Evolutionary conservation across 1,140 invertebrate genomes (phyloP).

Genomic region (Marisa cornuarietis): DNA sequence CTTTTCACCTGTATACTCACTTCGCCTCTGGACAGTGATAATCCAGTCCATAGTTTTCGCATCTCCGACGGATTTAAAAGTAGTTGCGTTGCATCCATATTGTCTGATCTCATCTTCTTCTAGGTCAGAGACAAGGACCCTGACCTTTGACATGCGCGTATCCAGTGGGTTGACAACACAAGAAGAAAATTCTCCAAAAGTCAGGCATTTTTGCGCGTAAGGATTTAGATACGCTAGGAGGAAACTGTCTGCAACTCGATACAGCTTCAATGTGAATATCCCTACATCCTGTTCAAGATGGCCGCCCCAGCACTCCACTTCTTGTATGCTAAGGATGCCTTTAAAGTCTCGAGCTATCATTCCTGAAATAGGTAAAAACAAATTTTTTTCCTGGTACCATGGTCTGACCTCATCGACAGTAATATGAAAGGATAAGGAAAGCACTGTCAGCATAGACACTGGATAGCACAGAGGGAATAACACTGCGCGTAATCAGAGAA

Average conservation of each 20-base stretch:
- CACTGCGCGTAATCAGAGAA: too few relatives aligned
- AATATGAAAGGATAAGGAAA: too few relatives aligned
- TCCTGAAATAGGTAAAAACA: conserved; percentile 8
- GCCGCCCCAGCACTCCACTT: conserved; percentile 21
- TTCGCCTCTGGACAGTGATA: background rate
- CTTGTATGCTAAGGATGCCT: conserved; percentile 11
- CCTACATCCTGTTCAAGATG: conserved; percentile 1
- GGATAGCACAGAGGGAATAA: too few relatives aligned
- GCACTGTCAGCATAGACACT: too few relatives aligned
- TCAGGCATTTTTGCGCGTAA: conserved; percentile 2
- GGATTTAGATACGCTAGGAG: conserved; percentile 7
- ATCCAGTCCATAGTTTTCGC: background rate
- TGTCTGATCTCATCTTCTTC: background rate
- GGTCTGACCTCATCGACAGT: too few relatives aligned
- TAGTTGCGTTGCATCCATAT: conserved; percentile 10
- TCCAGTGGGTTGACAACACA: background rate
- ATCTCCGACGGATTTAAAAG: background rate
- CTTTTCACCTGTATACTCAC: background rate
- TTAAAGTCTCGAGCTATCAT: conserved; percentile 14
- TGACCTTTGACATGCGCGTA: background rate
- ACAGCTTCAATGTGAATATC: conserved; percentile 2
- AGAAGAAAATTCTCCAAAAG: background rate
- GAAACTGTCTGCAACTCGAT: background rate
- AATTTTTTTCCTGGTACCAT: background rate
- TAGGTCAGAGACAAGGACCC: conserved; percentile 9